phyloP scores from a whole-genome alignment of 2,888 invertebrate genomes.

The Lypha dubia region DNA sequence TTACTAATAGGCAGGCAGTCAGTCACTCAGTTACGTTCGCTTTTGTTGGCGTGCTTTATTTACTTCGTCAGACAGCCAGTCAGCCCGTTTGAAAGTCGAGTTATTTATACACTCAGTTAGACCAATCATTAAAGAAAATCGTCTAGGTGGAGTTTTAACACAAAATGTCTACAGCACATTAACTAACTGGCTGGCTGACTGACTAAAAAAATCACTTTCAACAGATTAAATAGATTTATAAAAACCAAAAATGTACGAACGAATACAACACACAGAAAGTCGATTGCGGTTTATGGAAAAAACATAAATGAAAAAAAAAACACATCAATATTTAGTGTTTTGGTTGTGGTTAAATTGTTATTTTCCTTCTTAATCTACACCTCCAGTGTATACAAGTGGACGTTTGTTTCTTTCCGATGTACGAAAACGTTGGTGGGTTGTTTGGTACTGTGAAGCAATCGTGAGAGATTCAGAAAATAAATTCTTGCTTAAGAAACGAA shows the following conservation, averaged over 20 bases:
- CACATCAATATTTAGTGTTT: constrained; percentile 63
- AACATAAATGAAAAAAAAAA: constrained; percentile 23
- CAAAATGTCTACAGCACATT: constrained; percentile 44
- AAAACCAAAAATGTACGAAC: constrained; percentile 22
- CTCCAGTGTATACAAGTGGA: background rate
- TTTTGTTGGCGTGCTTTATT: constrained; percentile 1
- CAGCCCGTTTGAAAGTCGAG: constrained; percentile 24
- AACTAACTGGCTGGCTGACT: constrained; percentile 25
- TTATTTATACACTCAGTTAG: constrained; percentile 47
- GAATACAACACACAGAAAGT: constrained; percentile 26
- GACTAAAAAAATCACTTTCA: constrained; percentile 25
- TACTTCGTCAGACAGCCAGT: constrained; percentile 14
- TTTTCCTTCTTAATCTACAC: constrained; percentile 6
- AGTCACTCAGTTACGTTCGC: constrained; percentile 32
- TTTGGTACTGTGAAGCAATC: background rate
- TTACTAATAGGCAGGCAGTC: constrained; percentile 39
- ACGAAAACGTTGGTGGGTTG: background rate
- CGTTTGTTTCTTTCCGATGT: background rate
- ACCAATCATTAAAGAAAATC: constrained; percentile 39
- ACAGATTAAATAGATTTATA: constrained; percentile 1
- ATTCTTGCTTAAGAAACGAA: background rate
- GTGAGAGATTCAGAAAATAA: background rate
- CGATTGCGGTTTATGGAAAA: constrained; percentile 59
- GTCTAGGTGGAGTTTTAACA: constrained; percentile 54
- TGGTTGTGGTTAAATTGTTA: constrained; percentile 58